Conservation (phyloP, 2,797 vertebrate species). For the Chiroxiphia lanceolata region DNA sequence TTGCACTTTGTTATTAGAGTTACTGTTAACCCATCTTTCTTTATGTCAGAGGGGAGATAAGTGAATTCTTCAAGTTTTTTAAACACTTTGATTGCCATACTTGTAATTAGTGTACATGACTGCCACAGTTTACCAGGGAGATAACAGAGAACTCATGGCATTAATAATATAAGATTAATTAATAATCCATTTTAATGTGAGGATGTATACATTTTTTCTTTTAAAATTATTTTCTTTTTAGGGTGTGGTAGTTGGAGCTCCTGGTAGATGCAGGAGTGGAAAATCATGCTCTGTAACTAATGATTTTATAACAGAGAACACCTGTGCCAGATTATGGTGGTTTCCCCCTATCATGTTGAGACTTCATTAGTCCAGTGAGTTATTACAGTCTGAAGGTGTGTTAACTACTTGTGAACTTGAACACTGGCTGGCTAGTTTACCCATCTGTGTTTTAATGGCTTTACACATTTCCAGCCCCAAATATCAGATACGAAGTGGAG, state of each 20-base stretch:
- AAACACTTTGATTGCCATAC: not conserved
- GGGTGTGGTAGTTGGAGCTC: not conserved
- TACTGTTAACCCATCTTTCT: not conserved
- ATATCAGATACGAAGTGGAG: not conserved
- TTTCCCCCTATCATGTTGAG: not conserved
- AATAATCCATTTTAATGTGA: not conserved
- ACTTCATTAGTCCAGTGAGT: not conserved
- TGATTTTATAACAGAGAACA: not conserved
- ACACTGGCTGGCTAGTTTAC: not conserved
- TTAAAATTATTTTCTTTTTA: not conserved
- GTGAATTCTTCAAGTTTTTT: not conserved
- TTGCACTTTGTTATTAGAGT: not conserved
- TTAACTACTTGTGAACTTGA: not conserved
- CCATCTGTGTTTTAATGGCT: not conserved
- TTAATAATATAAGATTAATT: not conserved
- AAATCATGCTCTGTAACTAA: not conserved
- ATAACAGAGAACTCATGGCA: not conserved
- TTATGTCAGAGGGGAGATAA: not conserved
- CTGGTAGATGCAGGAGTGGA: not conserved
- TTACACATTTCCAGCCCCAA: not conserved
- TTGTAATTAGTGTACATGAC: not conserved
- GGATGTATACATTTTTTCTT: not conserved
- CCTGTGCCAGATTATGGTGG: not conserved
- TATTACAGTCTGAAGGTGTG: not conserved
- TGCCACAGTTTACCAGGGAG: not conserved